Evolutionary conservation across 1,140 invertebrate species (phyloP).

Genomic region (Leptestheria dahalacensis): DNA sequence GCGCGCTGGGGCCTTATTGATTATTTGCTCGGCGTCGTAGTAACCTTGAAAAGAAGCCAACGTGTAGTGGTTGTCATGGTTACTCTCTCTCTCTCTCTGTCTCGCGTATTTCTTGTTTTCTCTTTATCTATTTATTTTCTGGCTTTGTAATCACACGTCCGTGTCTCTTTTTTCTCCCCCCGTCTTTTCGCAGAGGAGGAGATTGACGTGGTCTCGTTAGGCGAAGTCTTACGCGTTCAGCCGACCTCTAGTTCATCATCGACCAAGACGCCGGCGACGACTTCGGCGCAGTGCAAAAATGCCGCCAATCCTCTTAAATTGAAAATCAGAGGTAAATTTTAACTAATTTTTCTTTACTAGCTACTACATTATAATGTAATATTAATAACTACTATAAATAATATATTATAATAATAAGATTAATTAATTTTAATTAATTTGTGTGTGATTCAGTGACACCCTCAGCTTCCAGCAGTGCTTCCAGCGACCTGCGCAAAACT

Average conservation of each 20-base stretch:
- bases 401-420: not conserved
- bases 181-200: slow-evolving; percentile 50
- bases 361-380: too few relatives aligned
- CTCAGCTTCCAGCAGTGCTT: not conserved
- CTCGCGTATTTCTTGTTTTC: too few relatives aligned
- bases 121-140: too few relatives aligned
- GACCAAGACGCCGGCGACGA: slow-evolving; percentile 20
- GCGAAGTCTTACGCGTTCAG: slow-evolving; percentile 8
- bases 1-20: too few relatives aligned
- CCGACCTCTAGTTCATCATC: not conserved
- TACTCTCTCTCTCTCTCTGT: too few relatives aligned
- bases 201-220: slow-evolving; percentile 45
- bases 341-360: too few relatives aligned
- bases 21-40: too few relatives aligned
- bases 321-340: slow-evolving; percentile 6
- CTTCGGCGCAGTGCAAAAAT: not conserved
- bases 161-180: not conserved
- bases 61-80: too few relatives aligned
- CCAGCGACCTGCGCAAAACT: slow-evolving; percentile 15
- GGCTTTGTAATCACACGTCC: too few relatives aligned
- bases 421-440: not conserved
- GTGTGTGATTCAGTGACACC: not conserved
- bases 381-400: not conserved
- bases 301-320: not conserved
- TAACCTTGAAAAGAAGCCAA: too few relatives aligned